A percentile compares a stretch with the other conserved stretches of the same genome.
phyloP scores from a whole-genome alignment of 2,113 vertebrate species.

The Cottus gobio region DNA sequence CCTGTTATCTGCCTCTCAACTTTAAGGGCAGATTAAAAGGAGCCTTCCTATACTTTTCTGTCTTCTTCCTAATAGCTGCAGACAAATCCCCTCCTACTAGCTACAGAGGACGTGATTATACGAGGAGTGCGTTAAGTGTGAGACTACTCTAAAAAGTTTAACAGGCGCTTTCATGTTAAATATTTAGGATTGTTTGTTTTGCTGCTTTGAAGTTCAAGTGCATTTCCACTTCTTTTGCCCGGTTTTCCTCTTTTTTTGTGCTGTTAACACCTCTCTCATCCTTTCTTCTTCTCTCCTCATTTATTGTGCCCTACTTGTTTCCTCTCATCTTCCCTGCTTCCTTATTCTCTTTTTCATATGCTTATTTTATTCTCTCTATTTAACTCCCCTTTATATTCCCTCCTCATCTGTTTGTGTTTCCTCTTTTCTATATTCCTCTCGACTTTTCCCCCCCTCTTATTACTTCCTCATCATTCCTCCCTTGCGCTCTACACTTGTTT shows the following conservation, averaged over 20 bases:
- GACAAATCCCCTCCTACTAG: slow-evolving; percentile 68
- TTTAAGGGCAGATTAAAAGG: slow-evolving; percentile 73
- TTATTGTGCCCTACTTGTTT: not conserved
- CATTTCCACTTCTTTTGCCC: slow-evolving; percentile 20
- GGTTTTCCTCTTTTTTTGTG: not conserved
- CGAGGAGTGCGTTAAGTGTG: slow-evolving; percentile 44
- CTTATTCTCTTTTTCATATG: slow-evolving; percentile 11
- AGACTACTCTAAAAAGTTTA: slow-evolving; percentile 46
- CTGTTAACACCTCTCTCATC: slow-evolving; percentile 12
- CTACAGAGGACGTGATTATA: slow-evolving; percentile 64
- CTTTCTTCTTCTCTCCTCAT: not conserved
- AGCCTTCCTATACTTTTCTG: slow-evolving; percentile 62
- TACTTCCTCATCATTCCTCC: slow-evolving; percentile 29
- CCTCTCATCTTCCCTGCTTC: slow-evolving; percentile 9
- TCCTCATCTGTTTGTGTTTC: slow-evolving; percentile 24
- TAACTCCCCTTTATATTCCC: slow-evolving; percentile 3
- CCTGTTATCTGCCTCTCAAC: slow-evolving; percentile 75
- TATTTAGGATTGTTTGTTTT: slow-evolving; percentile 61
- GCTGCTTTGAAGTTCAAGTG: slow-evolving; percentile 60
- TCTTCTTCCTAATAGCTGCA: slow-evolving; percentile 63
- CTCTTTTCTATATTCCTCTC: slow-evolving; percentile 18
- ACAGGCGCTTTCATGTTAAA: slow-evolving; percentile 54
- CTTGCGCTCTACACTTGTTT: not conserved
- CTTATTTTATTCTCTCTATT: slow-evolving; percentile 12
- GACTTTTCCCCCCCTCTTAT: slow-evolving; percentile 16